Conservation (phyloP, 23 tunicate genomes). For the Trididemnum clinides region DNA sequence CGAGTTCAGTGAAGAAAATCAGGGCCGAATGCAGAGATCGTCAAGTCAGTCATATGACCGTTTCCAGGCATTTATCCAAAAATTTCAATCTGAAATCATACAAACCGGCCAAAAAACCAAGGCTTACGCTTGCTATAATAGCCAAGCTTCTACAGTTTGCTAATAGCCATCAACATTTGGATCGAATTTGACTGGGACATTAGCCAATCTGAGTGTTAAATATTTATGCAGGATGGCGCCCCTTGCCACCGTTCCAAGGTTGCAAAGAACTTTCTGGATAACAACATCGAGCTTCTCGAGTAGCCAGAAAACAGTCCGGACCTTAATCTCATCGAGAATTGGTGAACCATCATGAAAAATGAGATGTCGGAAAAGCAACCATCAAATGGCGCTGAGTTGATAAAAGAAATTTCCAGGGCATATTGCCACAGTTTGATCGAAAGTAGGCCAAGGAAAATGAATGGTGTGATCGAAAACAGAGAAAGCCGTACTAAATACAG, state of each 20-base stretch:
- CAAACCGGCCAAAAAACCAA: constrained; percentile 37
- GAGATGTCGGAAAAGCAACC: background rate
- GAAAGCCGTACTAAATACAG: background rate
- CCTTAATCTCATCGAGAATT: background rate
- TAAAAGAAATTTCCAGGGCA: background rate
- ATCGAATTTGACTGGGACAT: too few relatives aligned
- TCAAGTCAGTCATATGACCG: constrained; percentile 22
- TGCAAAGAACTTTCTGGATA: too few relatives aligned
- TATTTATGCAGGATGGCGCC: background rate
- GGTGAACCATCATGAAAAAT: background rate
- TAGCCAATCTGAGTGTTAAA: too few relatives aligned
- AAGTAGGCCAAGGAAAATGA: too few relatives aligned
- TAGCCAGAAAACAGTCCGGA: background rate
- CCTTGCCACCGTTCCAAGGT: background rate
- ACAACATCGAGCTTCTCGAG: background rate
- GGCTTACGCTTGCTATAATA: constrained; percentile 23
- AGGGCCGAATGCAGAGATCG: too few relatives aligned
- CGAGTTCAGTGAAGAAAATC: too few relatives aligned
- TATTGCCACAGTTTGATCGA: too few relatives aligned
- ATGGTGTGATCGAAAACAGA: background rate
- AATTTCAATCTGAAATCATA: constrained; percentile 8
- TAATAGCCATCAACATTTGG: constrained; percentile 18
- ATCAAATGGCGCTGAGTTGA: background rate
- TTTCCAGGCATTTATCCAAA: constrained; percentile 2
- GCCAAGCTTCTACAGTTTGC: constrained; percentile 32